A percentile compares a stretch with the other conserved stretches of the same genome.
These are phyloP conservation scores for Toxotes jaculatrix DNA, from an alignment of 2,113 vertebrate species.

Conservation along the genomic window DNA sequence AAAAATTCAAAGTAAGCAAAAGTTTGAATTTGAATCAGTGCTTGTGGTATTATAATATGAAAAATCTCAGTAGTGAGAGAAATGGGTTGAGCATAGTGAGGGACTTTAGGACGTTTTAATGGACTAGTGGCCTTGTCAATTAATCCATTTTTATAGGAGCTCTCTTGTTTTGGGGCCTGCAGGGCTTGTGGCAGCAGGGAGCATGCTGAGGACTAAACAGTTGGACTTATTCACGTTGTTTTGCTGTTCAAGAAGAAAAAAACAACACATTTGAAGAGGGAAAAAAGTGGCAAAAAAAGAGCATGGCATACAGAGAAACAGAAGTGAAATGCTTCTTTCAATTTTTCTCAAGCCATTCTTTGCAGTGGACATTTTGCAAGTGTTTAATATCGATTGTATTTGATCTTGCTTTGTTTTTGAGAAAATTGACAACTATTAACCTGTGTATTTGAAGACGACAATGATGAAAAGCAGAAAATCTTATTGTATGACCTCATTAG, in stretches of 20 bases:
- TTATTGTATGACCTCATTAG: conserved; percentile 71
- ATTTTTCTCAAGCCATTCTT: conserved; percentile 61
- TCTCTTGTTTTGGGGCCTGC: conserved; percentile 37
- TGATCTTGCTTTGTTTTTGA: conserved; percentile 65
- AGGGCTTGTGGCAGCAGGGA: conserved; percentile 39
- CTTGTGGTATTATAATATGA: conserved; percentile 33
- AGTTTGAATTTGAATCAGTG: conserved; percentile 54
- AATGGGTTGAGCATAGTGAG: conserved; percentile 34
- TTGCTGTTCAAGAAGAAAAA: conserved; percentile 54
- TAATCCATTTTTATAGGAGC: conserved; percentile 63
- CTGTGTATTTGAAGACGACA: conserved; percentile 76
- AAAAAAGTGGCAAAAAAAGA: conserved; percentile 41
- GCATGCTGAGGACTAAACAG: conserved; percentile 43
- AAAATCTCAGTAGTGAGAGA: conserved; percentile 34
- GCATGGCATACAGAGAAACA: conserved; percentile 53
- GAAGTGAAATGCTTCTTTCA: conserved; percentile 36
- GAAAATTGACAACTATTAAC: conserved; percentile 64
- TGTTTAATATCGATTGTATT: conserved; percentile 69
- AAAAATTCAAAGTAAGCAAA: conserved; percentile 18
- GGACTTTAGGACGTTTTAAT: conserved; percentile 69
- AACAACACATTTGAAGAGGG: conserved; percentile 37
- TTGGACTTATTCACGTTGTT: conserved; percentile 39
- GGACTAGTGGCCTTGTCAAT: conserved; percentile 80
- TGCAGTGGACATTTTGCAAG: conserved; percentile 77
- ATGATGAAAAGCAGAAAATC: conserved; percentile 54